These are phyloP conservation scores for Mugil cephalus DNA, from an alignment of 2,113 vertebrate species.

Conservation along the genomic window DNA sequence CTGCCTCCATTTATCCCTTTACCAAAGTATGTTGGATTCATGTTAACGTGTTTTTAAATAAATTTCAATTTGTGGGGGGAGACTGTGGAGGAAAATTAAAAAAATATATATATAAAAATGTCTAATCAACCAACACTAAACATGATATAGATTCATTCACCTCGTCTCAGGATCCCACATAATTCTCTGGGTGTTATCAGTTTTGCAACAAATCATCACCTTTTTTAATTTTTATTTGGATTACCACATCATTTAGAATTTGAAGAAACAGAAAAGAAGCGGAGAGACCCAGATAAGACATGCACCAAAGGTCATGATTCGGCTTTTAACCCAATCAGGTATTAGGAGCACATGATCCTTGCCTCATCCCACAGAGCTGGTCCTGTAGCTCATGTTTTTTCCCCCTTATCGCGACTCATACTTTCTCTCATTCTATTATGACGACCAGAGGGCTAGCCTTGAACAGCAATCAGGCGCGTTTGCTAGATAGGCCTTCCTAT, in stretches of 20 bases:
- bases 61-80: no score
- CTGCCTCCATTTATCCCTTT: no score
- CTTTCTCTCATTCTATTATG: conserved; percentile 61
- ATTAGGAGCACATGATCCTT: conserved; percentile 40
- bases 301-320: conserved; percentile 53
- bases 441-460: conserved; percentile 68
- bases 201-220: conserved; percentile 22
- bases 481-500: conserved; percentile 57
- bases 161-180: not conserved
- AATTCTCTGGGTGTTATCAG: conserved; percentile 9
- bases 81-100: no score
- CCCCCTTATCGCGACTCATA: conserved; percentile 66
- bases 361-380: conserved; percentile 58
- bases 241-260: conserved; percentile 25
- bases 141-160: no score
- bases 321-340: conserved; percentile 62
- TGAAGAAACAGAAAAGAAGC: not conserved
- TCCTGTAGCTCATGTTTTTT: conserved; percentile 48
- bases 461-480: conserved; percentile 63
- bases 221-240: conserved; percentile 31
- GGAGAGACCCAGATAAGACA: conserved; percentile 20
- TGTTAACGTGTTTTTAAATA: no score
- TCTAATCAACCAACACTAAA: no score
- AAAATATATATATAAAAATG: no score
- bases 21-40: no score